Conservation (phyloP, 1,140 invertebrate species). For the Pantala flavescens region DNA sequence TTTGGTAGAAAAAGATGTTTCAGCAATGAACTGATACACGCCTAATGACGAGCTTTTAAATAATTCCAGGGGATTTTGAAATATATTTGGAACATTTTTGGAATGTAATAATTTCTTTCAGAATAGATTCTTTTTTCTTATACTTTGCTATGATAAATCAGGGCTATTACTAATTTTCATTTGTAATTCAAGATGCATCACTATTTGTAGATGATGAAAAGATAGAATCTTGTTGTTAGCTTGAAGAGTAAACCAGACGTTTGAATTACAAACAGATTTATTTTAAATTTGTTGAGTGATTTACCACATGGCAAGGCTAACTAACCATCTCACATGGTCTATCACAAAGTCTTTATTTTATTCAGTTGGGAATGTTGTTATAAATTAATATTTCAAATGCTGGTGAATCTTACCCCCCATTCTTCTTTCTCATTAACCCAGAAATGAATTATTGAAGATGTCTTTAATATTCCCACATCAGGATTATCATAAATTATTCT, state of each 20-base stretch:
- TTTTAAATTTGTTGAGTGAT: background rate
- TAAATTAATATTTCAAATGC: slow-evolving; percentile 5
- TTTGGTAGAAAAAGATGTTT: too few relatives aligned
- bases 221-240: too few relatives aligned
- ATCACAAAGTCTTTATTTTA: slow-evolving; percentile 8
- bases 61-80: too few relatives aligned
- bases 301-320: background rate
- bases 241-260: background rate
- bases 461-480: background rate
- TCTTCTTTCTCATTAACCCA: background rate
- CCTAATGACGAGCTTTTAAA: too few relatives aligned
- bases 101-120: too few relatives aligned
- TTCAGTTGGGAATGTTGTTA: slow-evolving; percentile 6
- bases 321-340: background rate
- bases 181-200: too few relatives aligned
- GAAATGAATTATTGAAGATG: background rate
- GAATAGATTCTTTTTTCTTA: too few relatives aligned
- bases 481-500: background rate
- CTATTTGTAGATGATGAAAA: too few relatives aligned
- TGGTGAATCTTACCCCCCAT: background rate
- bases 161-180: too few relatives aligned
- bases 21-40: too few relatives aligned
- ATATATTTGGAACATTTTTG: too few relatives aligned
- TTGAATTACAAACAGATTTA: slow-evolving; percentile 2
- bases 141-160: too few relatives aligned